Evolutionary conservation across 2,888 invertebrate genomes (phyloP), one percentile per base, ranked within the genome.

Genomic region (Dendrolimus pini): DNA sequence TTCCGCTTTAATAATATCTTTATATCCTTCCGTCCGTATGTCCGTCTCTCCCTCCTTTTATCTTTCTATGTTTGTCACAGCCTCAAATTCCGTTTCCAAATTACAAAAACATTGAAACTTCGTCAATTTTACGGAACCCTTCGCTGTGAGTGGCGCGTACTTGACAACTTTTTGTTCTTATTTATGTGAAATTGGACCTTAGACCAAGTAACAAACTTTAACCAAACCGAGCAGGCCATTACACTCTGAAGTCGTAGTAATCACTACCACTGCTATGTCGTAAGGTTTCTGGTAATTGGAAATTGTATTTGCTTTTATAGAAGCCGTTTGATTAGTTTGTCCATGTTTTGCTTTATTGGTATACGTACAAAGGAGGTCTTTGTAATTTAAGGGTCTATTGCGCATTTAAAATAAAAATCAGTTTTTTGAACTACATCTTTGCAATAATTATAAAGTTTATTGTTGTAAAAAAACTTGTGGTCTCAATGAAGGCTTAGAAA

Each of bases 201-300:
- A 47, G 3, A 7, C 47, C 47, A 47, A 9, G 47, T 10, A 47
- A 47, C 9, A 47, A 6, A 10, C 47, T 2, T 47, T 10, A 47
- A 47, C 12, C 47, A 9, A 47, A 47, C 12, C 42, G 13, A 13
- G 14, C 30, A 42, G 41, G 58, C 41, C 41, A 53, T 54, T 55
- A 41, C 53, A 56, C 47, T 9, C 9, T 8, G 55, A 52, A 57
- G 41, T 52, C 53, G 53, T 47, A 52, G 58, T 53, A 58, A 52
- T 56, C 41, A 58, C 67, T 65, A 47, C 9, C 9, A 47, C 47
- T 10, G 9, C 47, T 9, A 47, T 47, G 47, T 64, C 67, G 62
- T 65, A 69, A 63, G 72, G 72, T 63, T 71, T 71, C 71, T 47
- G 55, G 56, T 72, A 68, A 72, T 71, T 70, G 67, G 59, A 64